Conservation (phyloP, 2,888 invertebrate genomes). For the Zele albiditarsus region DNA sequence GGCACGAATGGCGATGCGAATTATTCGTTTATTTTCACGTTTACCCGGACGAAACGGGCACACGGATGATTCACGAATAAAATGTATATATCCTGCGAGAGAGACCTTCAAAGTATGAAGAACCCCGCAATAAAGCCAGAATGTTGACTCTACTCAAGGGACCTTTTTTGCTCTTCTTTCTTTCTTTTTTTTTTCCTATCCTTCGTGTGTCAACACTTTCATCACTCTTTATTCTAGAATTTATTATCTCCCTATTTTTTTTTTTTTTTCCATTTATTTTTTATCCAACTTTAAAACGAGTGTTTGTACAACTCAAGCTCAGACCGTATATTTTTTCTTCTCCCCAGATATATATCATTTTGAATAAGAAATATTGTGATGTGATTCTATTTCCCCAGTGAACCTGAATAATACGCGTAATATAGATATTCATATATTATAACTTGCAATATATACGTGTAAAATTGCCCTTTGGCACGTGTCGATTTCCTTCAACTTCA, state of each 20-base stretch:
- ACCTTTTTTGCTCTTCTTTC: conserved; percentile 28
- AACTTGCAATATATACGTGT: conserved; percentile 1
- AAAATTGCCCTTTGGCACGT: conserved; percentile 25
- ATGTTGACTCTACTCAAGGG: conserved; percentile 51
- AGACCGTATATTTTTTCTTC: conserved; percentile 25
- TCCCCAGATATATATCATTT: conserved; percentile 1
- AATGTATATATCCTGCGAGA: conserved; percentile 35
- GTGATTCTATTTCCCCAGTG: conserved; percentile 9
- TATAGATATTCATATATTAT: neutral
- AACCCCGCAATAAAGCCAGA: conserved; percentile 46
- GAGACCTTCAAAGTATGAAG: conserved; percentile 25
- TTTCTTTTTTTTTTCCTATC: conserved; percentile 45
- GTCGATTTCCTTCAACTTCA: conserved; percentile 25
- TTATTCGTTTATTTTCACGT: conserved; percentile 49
- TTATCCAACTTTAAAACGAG: neutral
- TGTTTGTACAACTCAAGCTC: conserved; percentile 7
- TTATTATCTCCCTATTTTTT: neutral
- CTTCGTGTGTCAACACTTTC: conserved; percentile 41
- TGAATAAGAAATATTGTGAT: neutral
- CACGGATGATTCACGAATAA: conserved; percentile 51
- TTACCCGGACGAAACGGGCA: conserved; percentile 22
- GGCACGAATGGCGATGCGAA: conserved; percentile 46
- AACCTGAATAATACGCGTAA: neutral
- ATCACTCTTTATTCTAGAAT: conserved; percentile 11
- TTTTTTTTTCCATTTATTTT: neutral